Base-by-base conservation (phyloP, 1,140 invertebrate genomes). In the Lutraria rhynchaena region DNA sequence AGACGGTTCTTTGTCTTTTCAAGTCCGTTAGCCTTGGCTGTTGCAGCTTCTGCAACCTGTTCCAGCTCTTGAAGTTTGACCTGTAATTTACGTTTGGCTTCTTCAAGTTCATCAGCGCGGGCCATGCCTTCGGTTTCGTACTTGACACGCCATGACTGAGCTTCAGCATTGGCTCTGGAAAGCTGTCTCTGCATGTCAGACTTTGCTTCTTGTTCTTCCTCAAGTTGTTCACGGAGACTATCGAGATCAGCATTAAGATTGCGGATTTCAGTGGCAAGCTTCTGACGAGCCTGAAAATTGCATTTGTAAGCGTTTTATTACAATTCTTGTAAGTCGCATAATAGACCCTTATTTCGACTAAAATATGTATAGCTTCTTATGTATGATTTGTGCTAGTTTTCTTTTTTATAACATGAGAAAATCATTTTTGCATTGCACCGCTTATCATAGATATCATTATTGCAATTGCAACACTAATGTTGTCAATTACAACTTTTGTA, bases 161-260 rank as follows among this genome's bases (percentile, higher is more conserved):
- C 93, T 99, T 99, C 94, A 97, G 96, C 75, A 27, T 77, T 77
- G 17, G 75, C 75, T 35, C 75, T 65, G 31, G 75, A 77, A 55
- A 77, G 75, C 46, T 77, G 75, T 41, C 75, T 77, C 60, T 77
- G 75, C 83, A 99, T 95, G 94, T 99, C 99, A 89, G 97, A 96
- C 93, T 99, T 87, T 98, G 96, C 94, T 99, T 99, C 95, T 99
- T 99, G 95, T 99, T 99, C 98, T 94, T 99, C 98, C 92, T 99
- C 98, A 83, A 99, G 95, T 89, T 98, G 96, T 93, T 99, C 98
- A 86, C 97, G 96, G 85, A 99, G 94, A 93, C 99, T 98, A 91
- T 99, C 98, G 78, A 99, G 95, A 93, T 99, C 98, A 65, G 74
- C 58, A 33, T 61, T n/a, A 15, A 65, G 58, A 29, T 77, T 77